phyloP scores from a whole-genome alignment of 2,797 vertebrate species.

The Clarias pachynema region DNA sequence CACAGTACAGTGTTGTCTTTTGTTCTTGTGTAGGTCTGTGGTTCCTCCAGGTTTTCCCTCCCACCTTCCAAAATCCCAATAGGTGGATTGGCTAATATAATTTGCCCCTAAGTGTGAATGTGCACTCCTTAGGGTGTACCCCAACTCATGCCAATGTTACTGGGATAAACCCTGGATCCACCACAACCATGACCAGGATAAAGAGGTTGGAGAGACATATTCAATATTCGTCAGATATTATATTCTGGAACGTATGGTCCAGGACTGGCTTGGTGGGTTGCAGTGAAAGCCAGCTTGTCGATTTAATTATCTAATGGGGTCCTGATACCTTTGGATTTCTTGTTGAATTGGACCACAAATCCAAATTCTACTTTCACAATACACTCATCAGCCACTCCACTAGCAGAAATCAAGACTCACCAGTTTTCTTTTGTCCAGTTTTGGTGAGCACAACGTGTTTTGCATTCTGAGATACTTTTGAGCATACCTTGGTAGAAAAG shows the following conservation, averaged over 20 bases:
- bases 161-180: background rate
- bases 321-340: background rate
- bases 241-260: background rate
- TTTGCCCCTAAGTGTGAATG: background rate
- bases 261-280: background rate
- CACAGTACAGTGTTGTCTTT: background rate
- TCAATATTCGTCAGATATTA: constrained; percentile 13
- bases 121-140: background rate
- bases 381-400: too few species aligned
- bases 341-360: constrained; percentile 2
- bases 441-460: too few species aligned
- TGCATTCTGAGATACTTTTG: too few species aligned
- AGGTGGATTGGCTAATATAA: background rate
- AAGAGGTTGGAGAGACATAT: background rate
- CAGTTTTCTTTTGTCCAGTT: too few species aligned
- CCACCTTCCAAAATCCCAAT: background rate
- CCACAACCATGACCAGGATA: background rate
- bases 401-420: too few species aligned
- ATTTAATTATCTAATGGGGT: background rate
- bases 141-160: background rate
- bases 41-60: background rate
- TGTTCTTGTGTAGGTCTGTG: background rate
- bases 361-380: background rate
- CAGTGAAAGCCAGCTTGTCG: background rate
- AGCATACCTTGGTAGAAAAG: too few species aligned